Evolutionary conservation across 2,113 vertebrate species (phyloP), one percentile per base, ranked within the genome.

Genomic region (Stegastes partitus): DNA sequence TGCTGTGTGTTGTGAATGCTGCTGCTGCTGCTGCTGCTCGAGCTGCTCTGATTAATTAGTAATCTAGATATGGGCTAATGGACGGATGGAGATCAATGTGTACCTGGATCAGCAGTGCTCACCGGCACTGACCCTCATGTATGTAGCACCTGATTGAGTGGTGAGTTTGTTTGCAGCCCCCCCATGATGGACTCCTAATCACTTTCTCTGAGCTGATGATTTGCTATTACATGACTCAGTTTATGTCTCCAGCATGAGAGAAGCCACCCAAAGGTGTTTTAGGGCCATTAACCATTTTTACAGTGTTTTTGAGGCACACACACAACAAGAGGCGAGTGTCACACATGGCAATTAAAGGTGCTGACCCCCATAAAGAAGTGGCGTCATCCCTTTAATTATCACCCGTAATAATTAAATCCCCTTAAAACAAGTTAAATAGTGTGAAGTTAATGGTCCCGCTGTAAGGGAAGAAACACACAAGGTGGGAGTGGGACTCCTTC

Each of bases 341-440:
- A 85, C 76, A 50, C 69, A 39, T 45, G 73, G 58, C 77, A 71
- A 68, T 86, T 80, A 81, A 63, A 82, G 83, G 47, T 22, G 65
- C 80, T 90, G 85, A 91, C 79, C 89, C 89, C 58, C 74, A 86
- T 89, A 86, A 90, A 92, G n/a, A 34, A 68, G 79, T 87, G 74
- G 68, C 49, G 51, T 78, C 61, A 42, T 82, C 68, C 68, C 50
- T 74, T 75, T 85, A 78, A 86, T 90, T 88, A 79, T 72, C 50
- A 62, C 61, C 64, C 34, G 4, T 78, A 61, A 82, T 84, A 83
- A 87, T 93, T 83, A 85, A 90, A 79, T 64, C 37, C 74, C 22
- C 68, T 61, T 58, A 74, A 82, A 81, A 64, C 47, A 66, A 37
- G 67, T 81, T 28, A 67, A 81, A 64, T 50, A 49, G 70, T 39